Conservation (phyloP, 1,140 invertebrate species). For the Antheraea mylitta region DNA sequence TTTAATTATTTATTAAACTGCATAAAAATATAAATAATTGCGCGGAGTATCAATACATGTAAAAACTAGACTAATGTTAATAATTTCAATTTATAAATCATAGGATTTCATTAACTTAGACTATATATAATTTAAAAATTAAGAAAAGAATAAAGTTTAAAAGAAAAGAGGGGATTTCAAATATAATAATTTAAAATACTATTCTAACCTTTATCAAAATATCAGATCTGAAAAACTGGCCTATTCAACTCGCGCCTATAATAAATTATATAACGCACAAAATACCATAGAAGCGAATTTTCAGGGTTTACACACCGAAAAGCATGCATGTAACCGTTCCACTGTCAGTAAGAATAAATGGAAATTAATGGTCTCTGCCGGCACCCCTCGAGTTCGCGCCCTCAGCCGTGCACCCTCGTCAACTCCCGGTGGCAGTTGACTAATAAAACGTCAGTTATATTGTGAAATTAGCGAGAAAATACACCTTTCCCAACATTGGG, state of each 20-base stretch:
- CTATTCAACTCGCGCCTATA: neutral
- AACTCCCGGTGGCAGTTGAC: conserved; percentile 20
- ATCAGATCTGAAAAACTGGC: neutral
- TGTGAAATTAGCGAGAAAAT: conserved; percentile 5
- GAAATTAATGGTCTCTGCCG: conserved; percentile 19
- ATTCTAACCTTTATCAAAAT: neutral
- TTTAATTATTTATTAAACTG: too few species aligned
- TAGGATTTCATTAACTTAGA: too few species aligned
- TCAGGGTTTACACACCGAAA: conserved; percentile 1
- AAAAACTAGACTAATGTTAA: too few species aligned
- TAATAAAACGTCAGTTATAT: conserved; percentile 19
- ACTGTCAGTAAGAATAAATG: conserved; percentile 22
- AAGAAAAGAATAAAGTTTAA: too few species aligned
- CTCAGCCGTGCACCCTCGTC: conserved; percentile 12
- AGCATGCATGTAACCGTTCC: conserved; percentile 7
- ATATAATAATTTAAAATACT: too few species aligned
- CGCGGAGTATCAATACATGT: too few species aligned
- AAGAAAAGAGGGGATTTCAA: too few species aligned
- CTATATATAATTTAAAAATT: too few species aligned
- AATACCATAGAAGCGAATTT: neutral
- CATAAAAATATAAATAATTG: too few species aligned
- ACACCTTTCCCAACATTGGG: too few species aligned
- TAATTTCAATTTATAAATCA: too few species aligned
- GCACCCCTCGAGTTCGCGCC: conserved; percentile 3
- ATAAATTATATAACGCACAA: neutral